These are phyloP conservation scores for Atherinomorus stipes DNA, from an alignment of 2,113 vertebrate genomes.

Conservation along the genomic window DNA sequence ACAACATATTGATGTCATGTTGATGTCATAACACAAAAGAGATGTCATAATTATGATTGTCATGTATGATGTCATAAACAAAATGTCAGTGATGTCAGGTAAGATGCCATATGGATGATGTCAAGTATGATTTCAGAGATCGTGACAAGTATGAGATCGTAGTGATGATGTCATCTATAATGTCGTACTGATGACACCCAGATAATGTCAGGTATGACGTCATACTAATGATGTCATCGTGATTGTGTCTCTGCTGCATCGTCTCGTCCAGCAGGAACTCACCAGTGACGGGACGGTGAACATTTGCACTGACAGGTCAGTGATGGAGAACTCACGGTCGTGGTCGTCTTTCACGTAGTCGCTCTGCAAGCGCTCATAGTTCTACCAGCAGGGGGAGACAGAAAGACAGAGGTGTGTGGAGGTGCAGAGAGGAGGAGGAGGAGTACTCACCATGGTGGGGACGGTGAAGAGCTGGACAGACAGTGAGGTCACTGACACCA, in stretches of 20 bases:
- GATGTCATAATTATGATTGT: too few species aligned
- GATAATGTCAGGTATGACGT: too few species aligned
- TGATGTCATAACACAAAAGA: too few species aligned
- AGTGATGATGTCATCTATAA: too few species aligned
- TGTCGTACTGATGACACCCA: too few species aligned
- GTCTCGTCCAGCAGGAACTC: conserved; percentile 71
- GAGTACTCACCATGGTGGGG: conserved; percentile 97
- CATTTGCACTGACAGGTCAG: conserved; percentile 98
- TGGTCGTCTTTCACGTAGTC: conserved; percentile 98
- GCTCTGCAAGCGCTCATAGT: conserved; percentile 96
- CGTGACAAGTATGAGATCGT: too few species aligned
- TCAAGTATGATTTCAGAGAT: too few species aligned
- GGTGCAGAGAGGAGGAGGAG: conserved; percentile 79
- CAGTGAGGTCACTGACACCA: conserved; percentile 97
- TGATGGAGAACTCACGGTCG: conserved; percentile 96
- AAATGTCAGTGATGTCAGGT: too few species aligned
- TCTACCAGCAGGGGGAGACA: conserved; percentile 86
- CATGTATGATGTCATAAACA: too few species aligned
- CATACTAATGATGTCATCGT: background rate
- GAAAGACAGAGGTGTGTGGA: conserved; percentile 58
- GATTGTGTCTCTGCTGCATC: background rate
- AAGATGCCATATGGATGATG: too few species aligned
- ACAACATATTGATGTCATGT: too few species aligned
- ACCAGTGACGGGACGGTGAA: conserved; percentile 98
- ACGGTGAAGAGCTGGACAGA: conserved; percentile 99